phyloP scores from a whole-genome alignment of 2,797 vertebrate genomes.

The Hemitrygon akajei region DNA sequence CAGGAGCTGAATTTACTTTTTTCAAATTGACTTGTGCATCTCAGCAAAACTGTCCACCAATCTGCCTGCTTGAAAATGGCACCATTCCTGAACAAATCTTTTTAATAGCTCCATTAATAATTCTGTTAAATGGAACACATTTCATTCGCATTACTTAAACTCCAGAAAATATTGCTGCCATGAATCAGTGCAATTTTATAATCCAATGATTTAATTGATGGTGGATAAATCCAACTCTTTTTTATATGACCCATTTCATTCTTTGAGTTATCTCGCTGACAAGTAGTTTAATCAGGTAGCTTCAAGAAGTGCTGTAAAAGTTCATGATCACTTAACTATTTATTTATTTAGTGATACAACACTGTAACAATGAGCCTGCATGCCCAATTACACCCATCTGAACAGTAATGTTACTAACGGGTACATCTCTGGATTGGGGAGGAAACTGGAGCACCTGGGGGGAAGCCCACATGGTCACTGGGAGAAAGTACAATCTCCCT shows the following conservation, averaged over 20 bases:
- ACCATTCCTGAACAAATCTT: not conserved
- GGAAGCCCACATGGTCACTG: too few relatives aligned
- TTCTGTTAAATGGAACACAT: not conserved
- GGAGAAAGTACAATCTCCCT: too few relatives aligned
- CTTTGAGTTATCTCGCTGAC: not conserved
- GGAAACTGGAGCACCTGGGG: too few relatives aligned
- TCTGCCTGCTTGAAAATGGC: not conserved
- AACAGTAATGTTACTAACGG: too few relatives aligned
- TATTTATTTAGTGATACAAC: too few relatives aligned
- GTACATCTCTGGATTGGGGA: too few relatives aligned
- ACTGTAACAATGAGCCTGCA: too few relatives aligned
- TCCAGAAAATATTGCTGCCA: not conserved
- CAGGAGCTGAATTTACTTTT: not conserved
- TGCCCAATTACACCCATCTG: too few relatives aligned
- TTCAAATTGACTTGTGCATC: not conserved
- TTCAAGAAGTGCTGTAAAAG: not conserved
- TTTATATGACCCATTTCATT: not conserved
- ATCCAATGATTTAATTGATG: not conserved
- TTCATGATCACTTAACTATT: not conserved
- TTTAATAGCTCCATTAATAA: slow-evolving; percentile 1
- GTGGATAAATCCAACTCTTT: not conserved
- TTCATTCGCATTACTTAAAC: not conserved
- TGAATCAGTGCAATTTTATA: not conserved
- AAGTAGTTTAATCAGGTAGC: not conserved
- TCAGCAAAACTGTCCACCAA: not conserved